Evolutionary conservation across 2,113 vertebrate species (phyloP).

Genomic region (Colossoma macropomum): DNA sequence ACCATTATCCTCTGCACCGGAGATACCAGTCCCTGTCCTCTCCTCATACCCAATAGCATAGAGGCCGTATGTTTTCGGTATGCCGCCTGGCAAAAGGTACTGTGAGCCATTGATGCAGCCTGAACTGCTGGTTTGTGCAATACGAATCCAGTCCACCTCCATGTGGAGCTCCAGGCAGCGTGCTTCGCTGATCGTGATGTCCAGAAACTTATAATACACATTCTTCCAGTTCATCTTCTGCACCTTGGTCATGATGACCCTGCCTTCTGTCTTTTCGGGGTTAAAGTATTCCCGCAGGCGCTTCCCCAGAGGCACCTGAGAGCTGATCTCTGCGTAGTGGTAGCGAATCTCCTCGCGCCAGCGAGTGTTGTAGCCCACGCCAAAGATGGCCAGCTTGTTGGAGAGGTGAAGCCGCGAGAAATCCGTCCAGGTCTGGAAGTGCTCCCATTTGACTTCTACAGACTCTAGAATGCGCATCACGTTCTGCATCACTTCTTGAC

Average conservation of each 20-base stretch:
- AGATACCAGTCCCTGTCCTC: conserved; percentile 62
- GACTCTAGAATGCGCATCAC: conserved; percentile 95
- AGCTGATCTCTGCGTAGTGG: conserved; percentile 97
- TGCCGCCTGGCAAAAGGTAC: conserved; percentile 92
- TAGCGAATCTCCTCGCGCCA: conserved; percentile 97
- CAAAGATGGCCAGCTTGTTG: conserved; percentile 97
- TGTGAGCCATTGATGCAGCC: conserved; percentile 86
- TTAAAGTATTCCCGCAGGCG: conserved; percentile 97
- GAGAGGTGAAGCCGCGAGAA: conserved; percentile 95
- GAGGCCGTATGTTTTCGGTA: conserved; percentile 92
- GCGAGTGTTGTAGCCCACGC: conserved; percentile 95
- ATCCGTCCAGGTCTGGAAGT: conserved; percentile 98
- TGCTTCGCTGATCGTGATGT: conserved; percentile 97
- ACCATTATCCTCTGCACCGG: conserved; percentile 65
- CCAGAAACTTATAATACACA: conserved; percentile 96
- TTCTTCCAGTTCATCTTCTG: conserved; percentile 99
- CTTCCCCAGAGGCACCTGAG: conserved; percentile 94
- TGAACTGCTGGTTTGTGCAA: conserved; percentile 84
- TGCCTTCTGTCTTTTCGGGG: conserved; percentile 93
- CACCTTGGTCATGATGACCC: conserved; percentile 92
- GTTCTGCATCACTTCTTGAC: conserved; percentile 89
- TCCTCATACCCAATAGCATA: conserved; percentile 93
- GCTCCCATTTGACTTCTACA: conserved; percentile 95
- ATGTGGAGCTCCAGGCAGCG: conserved; percentile 95
- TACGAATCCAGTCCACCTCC: conserved; percentile 96